These are phyloP conservation scores for Prolemur simus DNA, from an alignment of 2,113 vertebrate genomes.

Conservation along the genomic window DNA sequence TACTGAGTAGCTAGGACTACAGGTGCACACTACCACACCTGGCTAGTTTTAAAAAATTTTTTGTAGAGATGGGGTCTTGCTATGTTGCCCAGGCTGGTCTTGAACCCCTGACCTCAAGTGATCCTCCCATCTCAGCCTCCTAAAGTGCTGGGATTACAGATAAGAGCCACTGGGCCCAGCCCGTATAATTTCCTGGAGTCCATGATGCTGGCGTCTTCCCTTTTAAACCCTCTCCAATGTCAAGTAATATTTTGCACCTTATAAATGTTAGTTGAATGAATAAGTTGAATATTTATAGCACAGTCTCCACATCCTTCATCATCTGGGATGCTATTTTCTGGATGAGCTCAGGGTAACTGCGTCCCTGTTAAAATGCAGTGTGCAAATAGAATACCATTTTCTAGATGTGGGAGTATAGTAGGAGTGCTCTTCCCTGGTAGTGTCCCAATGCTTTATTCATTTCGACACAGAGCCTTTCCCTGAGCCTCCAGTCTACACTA, in stretches of 20 bases:
- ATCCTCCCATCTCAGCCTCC: not conserved
- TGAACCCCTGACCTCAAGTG: not conserved
- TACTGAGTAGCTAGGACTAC: not conserved
- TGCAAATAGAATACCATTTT: conserved; percentile 23
- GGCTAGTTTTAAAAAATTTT: not conserved
- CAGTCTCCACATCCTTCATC: not conserved
- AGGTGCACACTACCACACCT: not conserved
- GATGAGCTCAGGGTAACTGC: not conserved
- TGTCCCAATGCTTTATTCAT: not conserved
- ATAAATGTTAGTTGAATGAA: not conserved
- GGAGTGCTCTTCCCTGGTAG: not conserved
- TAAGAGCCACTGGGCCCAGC: not conserved
- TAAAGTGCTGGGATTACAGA: not conserved
- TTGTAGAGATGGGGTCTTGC: not conserved
- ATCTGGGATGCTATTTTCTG: not conserved
- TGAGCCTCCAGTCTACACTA: not conserved
- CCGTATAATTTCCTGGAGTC: not conserved
- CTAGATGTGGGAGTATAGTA: not conserved
- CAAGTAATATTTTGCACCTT: not conserved
- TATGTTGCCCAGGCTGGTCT: not conserved
- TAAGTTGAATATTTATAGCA: not conserved
- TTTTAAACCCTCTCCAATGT: not conserved
- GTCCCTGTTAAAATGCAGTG: conserved; percentile 17
- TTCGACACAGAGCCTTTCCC: not conserved
- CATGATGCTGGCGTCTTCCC: not conserved